A percentile compares a stretch with the other conserved stretches of the same genome.
phyloP scores from a whole-genome alignment of 2,113 vertebrate genomes.

The Ciconia maguari region DNA sequence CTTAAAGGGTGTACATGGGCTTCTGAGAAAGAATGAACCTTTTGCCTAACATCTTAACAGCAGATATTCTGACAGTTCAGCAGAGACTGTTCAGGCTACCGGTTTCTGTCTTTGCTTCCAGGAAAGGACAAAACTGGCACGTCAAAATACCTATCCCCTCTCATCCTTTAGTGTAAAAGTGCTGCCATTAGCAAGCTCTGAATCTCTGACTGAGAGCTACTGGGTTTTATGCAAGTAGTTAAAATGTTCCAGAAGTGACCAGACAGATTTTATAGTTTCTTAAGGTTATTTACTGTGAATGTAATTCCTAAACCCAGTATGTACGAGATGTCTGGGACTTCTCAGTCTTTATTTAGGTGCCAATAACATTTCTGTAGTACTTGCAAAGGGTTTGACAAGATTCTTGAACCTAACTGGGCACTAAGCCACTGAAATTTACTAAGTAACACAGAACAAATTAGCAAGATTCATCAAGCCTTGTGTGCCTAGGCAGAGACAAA shows the following conservation, averaged over 20 bases:
- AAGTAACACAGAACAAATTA: neutral
- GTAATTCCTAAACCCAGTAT: neutral
- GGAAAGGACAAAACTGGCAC: neutral
- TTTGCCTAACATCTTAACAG: neutral
- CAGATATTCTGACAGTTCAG: neutral
- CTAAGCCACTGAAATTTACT: neutral
- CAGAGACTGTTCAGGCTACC: neutral
- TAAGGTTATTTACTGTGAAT: neutral
- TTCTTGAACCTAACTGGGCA: neutral
- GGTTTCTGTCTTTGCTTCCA: neutral
- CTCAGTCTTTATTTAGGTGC: neutral
- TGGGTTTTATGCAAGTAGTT: neutral
- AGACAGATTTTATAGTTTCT: neutral
- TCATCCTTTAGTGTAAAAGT: neutral
- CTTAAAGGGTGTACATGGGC: neutral
- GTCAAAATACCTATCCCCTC: neutral
- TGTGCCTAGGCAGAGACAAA: neutral
- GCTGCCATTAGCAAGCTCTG: neutral
- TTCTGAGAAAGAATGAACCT: neutral
- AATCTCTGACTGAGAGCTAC: neutral
- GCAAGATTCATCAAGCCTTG: neutral
- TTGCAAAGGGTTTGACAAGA: neutral
- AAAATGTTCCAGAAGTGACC: neutral
- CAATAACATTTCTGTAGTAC: neutral
- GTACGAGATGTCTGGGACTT: neutral